Conservation (phyloP, 2,888 invertebrate species). For the Hemaris fuciformis region DNA sequence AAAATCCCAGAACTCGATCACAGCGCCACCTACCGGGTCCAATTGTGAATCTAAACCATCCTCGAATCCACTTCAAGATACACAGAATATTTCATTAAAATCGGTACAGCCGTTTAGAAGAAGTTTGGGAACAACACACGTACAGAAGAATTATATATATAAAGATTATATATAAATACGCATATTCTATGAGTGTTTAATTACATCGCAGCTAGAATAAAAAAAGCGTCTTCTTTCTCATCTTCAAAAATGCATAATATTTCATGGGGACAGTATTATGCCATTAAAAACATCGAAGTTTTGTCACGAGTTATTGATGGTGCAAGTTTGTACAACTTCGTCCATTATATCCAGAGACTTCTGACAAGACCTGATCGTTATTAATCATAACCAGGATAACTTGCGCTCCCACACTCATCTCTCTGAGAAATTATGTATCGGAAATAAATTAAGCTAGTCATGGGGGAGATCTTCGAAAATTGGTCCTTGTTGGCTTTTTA, state of each 20-base stretch:
- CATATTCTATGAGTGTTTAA: too few relatives aligned
- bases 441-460: slow-evolving; percentile 15
- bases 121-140: too few relatives aligned
- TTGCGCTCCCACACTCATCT: slow-evolving; percentile 33
- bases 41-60: too few relatives aligned
- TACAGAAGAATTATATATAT: too few relatives aligned
- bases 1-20: too few relatives aligned
- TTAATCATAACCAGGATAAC: slow-evolving; percentile 48
- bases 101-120: too few relatives aligned
- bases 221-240: too few relatives aligned
- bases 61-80: too few relatives aligned
- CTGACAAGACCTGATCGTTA: slow-evolving; percentile 60
- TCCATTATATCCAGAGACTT: slow-evolving; percentile 58
- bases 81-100: too few relatives aligned
- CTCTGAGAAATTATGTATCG: neutral
- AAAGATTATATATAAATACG: too few relatives aligned
- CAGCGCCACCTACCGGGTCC: too few relatives aligned
- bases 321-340: slow-evolving; percentile 60
- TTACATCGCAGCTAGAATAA: too few relatives aligned
- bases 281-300: slow-evolving; percentile 40
- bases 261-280: slow-evolving; percentile 1
- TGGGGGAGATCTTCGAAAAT: slow-evolving; percentile 32
- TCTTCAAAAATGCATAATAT: slow-evolving; percentile 6
- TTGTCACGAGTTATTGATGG: slow-evolving; percentile 69
- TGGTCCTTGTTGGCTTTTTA: slow-evolving; percentile 37